Evolutionary conservation across 2,113 vertebrate species (phyloP).

Genomic region (Thalassoma bifasciatum): DNA sequence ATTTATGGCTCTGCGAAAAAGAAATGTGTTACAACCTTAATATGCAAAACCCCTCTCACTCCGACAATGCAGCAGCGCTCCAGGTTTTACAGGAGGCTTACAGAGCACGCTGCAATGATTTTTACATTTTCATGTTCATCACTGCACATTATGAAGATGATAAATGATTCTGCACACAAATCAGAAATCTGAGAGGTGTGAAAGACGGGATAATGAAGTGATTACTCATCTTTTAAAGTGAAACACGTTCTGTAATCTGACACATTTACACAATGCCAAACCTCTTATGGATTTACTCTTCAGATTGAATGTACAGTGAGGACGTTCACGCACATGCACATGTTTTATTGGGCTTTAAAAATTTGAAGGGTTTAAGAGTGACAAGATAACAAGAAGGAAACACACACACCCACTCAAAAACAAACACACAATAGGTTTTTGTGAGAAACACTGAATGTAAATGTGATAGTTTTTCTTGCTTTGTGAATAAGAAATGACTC

Average conservation of each 20-base stretch:
- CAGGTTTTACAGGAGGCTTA: constrained; percentile 54
- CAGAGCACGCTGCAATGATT: constrained; percentile 26
- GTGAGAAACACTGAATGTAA: not conserved
- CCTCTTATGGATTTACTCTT: constrained; percentile 2
- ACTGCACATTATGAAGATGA: constrained; percentile 32
- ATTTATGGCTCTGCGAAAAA: constrained; percentile 56
- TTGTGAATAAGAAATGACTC: not conserved
- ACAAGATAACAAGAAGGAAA: not conserved
- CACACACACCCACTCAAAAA: not conserved
- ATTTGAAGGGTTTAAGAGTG: not conserved
- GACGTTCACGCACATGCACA: not conserved
- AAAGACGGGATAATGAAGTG: constrained; percentile 51
- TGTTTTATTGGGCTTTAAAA: not conserved
- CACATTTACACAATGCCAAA: constrained; percentile 37
- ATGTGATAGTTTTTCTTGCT: not conserved
- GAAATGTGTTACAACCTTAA: constrained; percentile 51
- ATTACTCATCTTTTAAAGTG: constrained; percentile 50
- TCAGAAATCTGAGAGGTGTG: constrained; percentile 46
- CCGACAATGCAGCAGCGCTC: constrained; percentile 16
- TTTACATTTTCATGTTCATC: constrained; percentile 62
- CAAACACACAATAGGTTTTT: not conserved
- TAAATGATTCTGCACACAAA: constrained; percentile 46
- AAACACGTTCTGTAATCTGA: constrained; percentile 18
- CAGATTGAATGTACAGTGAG: not conserved
- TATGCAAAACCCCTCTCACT: constrained; percentile 47